Evolutionary conservation across 2,797 vertebrate species (phyloP), one percentile per base, ranked within the genome.

Genomic region (Anniella stebbinsi): DNA sequence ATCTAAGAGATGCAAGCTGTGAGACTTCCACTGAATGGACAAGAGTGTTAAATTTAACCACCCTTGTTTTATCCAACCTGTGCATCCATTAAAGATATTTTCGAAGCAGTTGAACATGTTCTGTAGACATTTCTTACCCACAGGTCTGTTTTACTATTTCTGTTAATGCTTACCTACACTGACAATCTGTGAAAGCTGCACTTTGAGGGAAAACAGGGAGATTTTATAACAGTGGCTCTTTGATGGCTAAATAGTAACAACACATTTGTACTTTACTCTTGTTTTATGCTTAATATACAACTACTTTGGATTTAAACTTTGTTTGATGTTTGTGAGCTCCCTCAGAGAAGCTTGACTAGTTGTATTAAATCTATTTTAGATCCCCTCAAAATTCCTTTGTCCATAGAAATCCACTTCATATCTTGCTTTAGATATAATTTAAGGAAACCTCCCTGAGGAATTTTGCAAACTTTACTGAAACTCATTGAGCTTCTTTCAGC

Each of bases 81-180:
- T 72, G 85, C 60, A 90, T 87, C 80, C 87, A 72, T 41, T 66
- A 88, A 91, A 88, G 41, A 92, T 57, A 45, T 41, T 82, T 86
- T 70, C 63, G 86, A 93, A 92, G 86, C 63, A 85, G 80, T 45
- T 23, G 28, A n/a, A 75, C 18, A 63, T 60, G 87, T 82, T 94
- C 91, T 86, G 51, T 41, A 93, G 75, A 60, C 60, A 18, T 72
- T 92, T 23, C 60, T 84, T 80, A 93, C 88, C 80, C 83, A 93
- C 90, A 78, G 75, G 57, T 57, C 69, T 88, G 36, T 33, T 90
- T 67, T n/a, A 67, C 82, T 78, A 72, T 30, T 94, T 89, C 85
- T 91, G 81, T 63, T 57, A 30, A 66, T 83, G 87, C 80, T 93
- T 13, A 0, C 12, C 48, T 88, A 88, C 91, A 84, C 84, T 57